These are phyloP conservation scores for Steatornis caripensis DNA, from an alignment of 2,113 vertebrate species.

Conservation along the genomic window DNA sequence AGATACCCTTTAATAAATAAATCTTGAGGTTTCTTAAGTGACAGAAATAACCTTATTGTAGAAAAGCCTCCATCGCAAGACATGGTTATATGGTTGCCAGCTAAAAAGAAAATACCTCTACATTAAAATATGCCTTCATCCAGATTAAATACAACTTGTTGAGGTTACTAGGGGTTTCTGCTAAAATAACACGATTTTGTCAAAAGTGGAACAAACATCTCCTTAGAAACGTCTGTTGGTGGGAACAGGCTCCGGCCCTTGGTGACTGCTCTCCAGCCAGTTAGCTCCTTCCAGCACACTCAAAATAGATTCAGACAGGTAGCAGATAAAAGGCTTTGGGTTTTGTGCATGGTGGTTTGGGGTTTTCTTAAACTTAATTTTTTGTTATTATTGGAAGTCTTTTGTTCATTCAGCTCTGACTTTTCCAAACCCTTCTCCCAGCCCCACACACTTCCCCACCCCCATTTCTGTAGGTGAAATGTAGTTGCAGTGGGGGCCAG, in stretches of 20 bases:
- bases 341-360: background rate
- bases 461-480: background rate
- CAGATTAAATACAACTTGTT: background rate
- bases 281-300: background rate
- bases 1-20: background rate
- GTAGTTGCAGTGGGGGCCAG: background rate
- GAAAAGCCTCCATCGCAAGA: background rate
- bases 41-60: background rate
- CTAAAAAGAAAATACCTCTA: background rate
- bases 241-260: background rate
- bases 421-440: background rate
- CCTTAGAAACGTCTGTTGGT: background rate
- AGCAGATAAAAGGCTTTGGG: background rate
- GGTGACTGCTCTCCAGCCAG: background rate
- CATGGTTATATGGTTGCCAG: background rate
- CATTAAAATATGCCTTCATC: background rate
- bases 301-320: background rate
- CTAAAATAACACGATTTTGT: background rate
- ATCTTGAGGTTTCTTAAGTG: background rate
- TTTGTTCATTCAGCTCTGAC: background rate
- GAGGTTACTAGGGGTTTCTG: background rate
- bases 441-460: background rate
- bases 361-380: background rate
- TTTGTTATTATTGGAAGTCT: background rate
- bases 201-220: background rate